Base-by-base conservation (phyloP, 2,113 vertebrate species). In the Galemys pyrenaicus region DNA sequence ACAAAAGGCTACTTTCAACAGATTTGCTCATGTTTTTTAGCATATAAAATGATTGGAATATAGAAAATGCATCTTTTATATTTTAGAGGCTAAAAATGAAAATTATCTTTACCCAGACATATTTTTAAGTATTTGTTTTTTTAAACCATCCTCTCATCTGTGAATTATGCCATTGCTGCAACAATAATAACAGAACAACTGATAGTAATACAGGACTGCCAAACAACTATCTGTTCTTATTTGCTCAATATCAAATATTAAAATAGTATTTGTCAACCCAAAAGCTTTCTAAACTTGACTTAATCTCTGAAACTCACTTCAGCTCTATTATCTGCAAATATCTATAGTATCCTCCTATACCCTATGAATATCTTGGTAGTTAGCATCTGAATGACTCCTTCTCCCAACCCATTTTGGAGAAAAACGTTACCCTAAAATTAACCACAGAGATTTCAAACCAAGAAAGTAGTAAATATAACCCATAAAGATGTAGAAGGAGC, bases 81-180 rank as follows among this genome's bases (percentile, higher is more conserved):
- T 87, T 80, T 70, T 88, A 58, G 94, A 87, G 81, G 78, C 9
- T 32, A 90, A 16, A 94, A 94, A 39, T 60, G 17, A 94, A 93
- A 93, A 71, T 37, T 71, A 17, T 84, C 35, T 78, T 71, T 37
- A 70, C n/a, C 35, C 22, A 68, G 20, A 84, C 87, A 64, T 80
- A 87, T 41, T 94, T 86, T 87, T 70, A 46, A 62, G 4, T 32
- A 26, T 71, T 28, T 74, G 5, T 73, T 81, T 86, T 85, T 67
- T 58, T n/a, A 65, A 77, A 77, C 15, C 91, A n/a, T 46, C 28
- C 32, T 81, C 93, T 1, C 49, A 10, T 82, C 74, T 96, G 62
- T 46, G 17, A 82, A 67, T 54, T 16, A 77, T 51, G 49, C 41
- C 32, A 80, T 46, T 95, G 6, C n/a, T 73, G 56, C 5, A 19